These are phyloP conservation scores for Phrynocephalus guinanensis DNA, from an alignment of 2,797 vertebrate genomes.

Conservation along the genomic window DNA sequence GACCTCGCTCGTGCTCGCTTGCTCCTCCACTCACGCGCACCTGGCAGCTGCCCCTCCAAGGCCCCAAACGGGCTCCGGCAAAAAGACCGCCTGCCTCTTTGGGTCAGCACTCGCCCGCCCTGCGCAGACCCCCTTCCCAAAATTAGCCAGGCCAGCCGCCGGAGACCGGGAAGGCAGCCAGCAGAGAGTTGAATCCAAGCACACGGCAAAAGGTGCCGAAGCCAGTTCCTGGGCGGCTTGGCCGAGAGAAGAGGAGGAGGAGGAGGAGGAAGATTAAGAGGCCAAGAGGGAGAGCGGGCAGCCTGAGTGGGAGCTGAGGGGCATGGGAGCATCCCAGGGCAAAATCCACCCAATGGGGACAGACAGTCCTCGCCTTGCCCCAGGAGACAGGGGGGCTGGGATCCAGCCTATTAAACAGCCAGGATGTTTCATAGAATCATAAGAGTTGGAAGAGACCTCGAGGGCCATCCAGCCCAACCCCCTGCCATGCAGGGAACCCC, in stretches of 20 bases:
- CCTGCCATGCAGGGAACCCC: too few species aligned
- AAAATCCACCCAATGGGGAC: background rate
- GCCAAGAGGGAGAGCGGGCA: background rate
- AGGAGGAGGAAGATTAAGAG: background rate
- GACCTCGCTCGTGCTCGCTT: background rate
- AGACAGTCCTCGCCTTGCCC: background rate
- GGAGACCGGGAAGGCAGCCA: background rate
- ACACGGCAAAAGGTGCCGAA: background rate
- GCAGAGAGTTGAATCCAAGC: background rate
- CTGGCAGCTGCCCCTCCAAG: background rate
- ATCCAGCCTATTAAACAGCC: too few species aligned
- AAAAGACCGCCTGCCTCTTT: background rate
- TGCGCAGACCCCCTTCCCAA: background rate
- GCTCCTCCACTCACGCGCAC: background rate
- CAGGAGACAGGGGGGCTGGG: background rate
- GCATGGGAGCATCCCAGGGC: background rate
- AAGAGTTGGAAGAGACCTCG: background rate
- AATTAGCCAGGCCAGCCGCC: slow-evolving; percentile 4
- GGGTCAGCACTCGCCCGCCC: background rate
- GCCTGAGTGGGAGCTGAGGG: background rate
- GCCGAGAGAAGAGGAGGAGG: background rate
- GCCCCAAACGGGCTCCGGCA: background rate
- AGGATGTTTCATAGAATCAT: too few species aligned
- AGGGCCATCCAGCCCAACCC: background rate
- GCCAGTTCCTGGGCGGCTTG: too few species aligned